Evolutionary conservation across 2,888 invertebrate genomes (phyloP).

Genomic region (Bellardia pandia): DNA sequence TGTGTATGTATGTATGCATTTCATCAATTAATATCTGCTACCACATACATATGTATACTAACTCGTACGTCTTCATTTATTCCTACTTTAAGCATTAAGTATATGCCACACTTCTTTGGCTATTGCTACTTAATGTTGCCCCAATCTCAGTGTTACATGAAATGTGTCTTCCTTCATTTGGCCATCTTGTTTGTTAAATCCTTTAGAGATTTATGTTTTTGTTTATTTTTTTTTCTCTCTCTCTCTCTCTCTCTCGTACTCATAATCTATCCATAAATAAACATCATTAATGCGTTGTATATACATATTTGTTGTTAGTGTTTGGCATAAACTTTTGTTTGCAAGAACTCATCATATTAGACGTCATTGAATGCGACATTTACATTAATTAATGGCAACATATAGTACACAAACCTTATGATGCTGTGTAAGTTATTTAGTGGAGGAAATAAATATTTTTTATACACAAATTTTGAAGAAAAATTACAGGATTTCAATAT

Average conservation of each 20-base stretch:
- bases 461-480: too few species aligned
- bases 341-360: conserved; percentile 68
- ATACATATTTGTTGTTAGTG: conserved; percentile 7
- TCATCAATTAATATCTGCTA: conserved; percentile 64
- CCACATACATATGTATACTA: conserved; percentile 38
- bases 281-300: conserved; percentile 50
- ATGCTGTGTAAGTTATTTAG: not conserved
- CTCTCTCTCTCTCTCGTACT: not conserved
- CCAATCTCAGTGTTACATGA: conserved; percentile 10
- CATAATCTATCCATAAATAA: conserved; percentile 71
- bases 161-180: conserved; percentile 57
- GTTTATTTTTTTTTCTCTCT: conserved; percentile 14
- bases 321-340: conserved; percentile 53
- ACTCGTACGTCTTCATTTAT: conserved; percentile 56
- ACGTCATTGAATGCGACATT: conserved; percentile 78
- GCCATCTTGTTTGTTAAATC: conserved; percentile 73
- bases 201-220: conserved; percentile 80
- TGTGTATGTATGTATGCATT: conserved; percentile 45
- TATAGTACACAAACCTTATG: conserved; percentile 36
- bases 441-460: not conserved
- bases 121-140: conserved; percentile 27
- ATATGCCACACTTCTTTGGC: not conserved
- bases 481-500: too few species aligned
- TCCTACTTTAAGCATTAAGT: conserved; percentile 15
- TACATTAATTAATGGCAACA: conserved; percentile 80